Percentiles rank a stretch among this genome's conserved stretches.
Evolutionary conservation across 2,113 vertebrate genomes (phyloP).

Genomic region (Halichoeres trimaculatus): DNA sequence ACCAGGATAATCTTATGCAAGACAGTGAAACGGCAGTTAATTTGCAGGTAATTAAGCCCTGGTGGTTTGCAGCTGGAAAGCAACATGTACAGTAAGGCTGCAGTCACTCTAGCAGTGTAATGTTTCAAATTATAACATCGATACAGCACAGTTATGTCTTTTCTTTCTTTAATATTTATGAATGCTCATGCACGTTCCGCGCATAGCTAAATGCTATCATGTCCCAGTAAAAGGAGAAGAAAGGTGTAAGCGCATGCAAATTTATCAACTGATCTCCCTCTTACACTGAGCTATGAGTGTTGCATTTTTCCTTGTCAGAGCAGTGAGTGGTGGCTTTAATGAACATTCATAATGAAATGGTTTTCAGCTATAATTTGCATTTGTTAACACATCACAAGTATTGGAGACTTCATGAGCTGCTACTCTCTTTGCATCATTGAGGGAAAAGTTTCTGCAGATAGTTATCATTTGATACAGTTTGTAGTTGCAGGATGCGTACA

Average conservation of each 20-base stretch:
- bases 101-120: conserved; percentile 18
- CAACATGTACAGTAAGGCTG: conserved; percentile 53
- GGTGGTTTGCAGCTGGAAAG: conserved; percentile 83
- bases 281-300: background rate
- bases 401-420: background rate
- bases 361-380: background rate
- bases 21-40: conserved; percentile 86
- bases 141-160: background rate
- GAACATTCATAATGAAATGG: conserved; percentile 8
- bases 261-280: background rate
- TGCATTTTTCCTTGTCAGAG: background rate
- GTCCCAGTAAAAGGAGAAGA: background rate
- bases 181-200: background rate
- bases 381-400: background rate
- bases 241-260: conserved; percentile 9
- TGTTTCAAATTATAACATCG: conserved; percentile 58
- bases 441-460: background rate
- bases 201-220: background rate
- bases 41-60: conserved; percentile 89
- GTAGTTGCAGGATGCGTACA: background rate
- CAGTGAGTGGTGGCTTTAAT: conserved; percentile 22
- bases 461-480: background rate
- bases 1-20: conserved; percentile 89
- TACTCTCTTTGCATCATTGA: background rate
- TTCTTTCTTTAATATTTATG: background rate